phyloP scores from a whole-genome alignment of 2,797 vertebrate genomes.

The Spinus pinus region DNA sequence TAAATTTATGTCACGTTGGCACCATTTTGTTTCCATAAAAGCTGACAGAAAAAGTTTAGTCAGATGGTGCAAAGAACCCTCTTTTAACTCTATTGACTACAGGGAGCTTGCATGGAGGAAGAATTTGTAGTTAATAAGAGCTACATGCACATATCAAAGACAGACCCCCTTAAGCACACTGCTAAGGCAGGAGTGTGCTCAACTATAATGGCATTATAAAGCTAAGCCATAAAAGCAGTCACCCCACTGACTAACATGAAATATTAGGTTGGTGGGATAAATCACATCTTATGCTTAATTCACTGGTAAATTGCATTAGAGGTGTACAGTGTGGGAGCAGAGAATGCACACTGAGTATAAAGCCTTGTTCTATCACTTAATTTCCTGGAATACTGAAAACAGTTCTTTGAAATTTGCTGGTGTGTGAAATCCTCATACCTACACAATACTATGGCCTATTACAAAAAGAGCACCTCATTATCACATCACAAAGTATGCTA shows the following conservation, averaged over 20 bases:
- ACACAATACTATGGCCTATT: background rate
- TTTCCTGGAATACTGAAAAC: conserved; percentile 48
- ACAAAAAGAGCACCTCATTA: conserved; percentile 28
- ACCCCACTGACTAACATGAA: conserved; percentile 53
- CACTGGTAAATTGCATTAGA: conserved; percentile 63
- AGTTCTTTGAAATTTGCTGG: conserved; percentile 34
- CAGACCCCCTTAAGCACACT: background rate
- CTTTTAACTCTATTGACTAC: background rate
- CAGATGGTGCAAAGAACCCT: background rate
- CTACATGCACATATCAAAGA: background rate
- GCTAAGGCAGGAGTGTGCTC: conserved; percentile 7
- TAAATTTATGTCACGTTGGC: background rate
- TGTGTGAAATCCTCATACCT: conserved; percentile 44
- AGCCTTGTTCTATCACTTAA: conserved; percentile 43
- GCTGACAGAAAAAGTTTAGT: background rate
- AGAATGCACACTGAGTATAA: conserved; percentile 52
- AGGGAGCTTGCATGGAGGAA: background rate
- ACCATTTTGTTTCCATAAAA: background rate
- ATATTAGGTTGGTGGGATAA: conserved; percentile 60
- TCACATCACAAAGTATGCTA: conserved; percentile 10
- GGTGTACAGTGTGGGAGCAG: conserved; percentile 32
- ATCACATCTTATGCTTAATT: conserved; percentile 60
- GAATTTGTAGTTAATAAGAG: conserved; percentile 20
- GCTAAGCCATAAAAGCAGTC: conserved; percentile 32
- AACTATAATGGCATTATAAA: conserved; percentile 46